phyloP scores from a whole-genome alignment of 2,113 vertebrate genomes.

The Rhinoderma darwinii region DNA sequence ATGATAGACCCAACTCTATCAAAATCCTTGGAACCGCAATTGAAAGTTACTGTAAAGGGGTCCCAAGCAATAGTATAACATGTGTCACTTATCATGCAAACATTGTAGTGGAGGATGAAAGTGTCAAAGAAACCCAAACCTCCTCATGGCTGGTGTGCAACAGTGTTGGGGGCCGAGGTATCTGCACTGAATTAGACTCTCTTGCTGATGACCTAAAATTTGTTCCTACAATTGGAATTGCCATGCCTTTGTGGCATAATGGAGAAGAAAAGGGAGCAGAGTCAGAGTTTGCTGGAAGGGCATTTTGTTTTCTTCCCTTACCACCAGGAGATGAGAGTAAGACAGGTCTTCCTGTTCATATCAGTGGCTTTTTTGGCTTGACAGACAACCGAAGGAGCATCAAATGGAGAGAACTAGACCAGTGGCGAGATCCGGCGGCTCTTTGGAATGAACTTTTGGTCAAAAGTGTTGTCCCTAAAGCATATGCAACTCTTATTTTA shows the following conservation, averaged over 20 bases:
- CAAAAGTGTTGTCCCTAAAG: conserved; percentile 85
- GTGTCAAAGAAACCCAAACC: conserved; percentile 81
- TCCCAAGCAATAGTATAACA: conserved; percentile 81
- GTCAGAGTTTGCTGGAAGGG: conserved; percentile 86
- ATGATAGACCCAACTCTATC: conserved; percentile 84
- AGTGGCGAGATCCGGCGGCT: conserved; percentile 95
- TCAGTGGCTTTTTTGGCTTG: conserved; percentile 97
- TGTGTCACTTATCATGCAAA: conserved; percentile 91
- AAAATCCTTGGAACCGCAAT: conserved; percentile 85
- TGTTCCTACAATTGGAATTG: conserved; percentile 90
- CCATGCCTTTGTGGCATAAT: conserved; percentile 77
- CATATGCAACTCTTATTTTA: conserved; percentile 87
- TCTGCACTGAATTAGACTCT: conserved; percentile 85
- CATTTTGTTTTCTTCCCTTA: conserved; percentile 96
- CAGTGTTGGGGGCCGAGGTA: conserved; percentile 90
- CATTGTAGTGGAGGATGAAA: conserved; percentile 85
- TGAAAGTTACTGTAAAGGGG: conserved; percentile 85
- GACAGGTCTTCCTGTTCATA: conserved; percentile 95
- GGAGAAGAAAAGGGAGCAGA: conserved; percentile 78
- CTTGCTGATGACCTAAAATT: conserved; percentile 96
- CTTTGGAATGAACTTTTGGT: conserved; percentile 96
- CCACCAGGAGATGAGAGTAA: conserved; percentile 94
- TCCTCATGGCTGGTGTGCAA: conserved; percentile 94
- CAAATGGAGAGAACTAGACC: conserved; percentile 96
- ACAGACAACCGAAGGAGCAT: conserved; percentile 98